Evolutionary conservation across 2,113 vertebrate genomes (phyloP).

Genomic region (Oceanodroma tethys): DNA sequence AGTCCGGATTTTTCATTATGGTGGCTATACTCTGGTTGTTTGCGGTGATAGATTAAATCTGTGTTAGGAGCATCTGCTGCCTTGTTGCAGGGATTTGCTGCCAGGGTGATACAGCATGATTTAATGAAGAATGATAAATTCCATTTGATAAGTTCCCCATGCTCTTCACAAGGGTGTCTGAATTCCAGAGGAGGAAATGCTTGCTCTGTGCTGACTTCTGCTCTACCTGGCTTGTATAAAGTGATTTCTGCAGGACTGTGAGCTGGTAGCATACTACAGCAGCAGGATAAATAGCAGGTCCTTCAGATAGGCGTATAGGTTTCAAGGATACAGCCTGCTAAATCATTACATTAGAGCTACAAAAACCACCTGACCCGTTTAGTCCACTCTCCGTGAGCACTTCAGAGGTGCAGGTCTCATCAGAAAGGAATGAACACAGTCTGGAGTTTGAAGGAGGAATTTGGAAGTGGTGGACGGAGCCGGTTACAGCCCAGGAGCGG

Average conservation of each 20-base stretch:
- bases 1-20: not conserved
- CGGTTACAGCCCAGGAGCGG: accelerated
- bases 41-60: not conserved
- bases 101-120: not conserved
- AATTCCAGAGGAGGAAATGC: not conserved
- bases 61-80: not conserved
- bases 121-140: not conserved
- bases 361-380: not conserved
- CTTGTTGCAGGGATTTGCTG: not conserved
- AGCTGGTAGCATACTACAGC: accelerated
- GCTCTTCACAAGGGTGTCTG: not conserved
- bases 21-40: not conserved
- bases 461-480: not conserved
- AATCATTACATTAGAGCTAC: accelerated
- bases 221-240: accelerated
- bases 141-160: not conserved
- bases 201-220: not conserved
- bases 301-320: accelerated
- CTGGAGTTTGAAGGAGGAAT: not conserved
- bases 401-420: not conserved
- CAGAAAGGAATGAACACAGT: not conserved
- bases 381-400: not conserved
- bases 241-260: not conserved
- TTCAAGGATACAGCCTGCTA: not conserved
- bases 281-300: not conserved